Evolutionary conservation across 2,797 vertebrate genomes (phyloP).

Genomic region (Decapterus maruadsi): DNA sequence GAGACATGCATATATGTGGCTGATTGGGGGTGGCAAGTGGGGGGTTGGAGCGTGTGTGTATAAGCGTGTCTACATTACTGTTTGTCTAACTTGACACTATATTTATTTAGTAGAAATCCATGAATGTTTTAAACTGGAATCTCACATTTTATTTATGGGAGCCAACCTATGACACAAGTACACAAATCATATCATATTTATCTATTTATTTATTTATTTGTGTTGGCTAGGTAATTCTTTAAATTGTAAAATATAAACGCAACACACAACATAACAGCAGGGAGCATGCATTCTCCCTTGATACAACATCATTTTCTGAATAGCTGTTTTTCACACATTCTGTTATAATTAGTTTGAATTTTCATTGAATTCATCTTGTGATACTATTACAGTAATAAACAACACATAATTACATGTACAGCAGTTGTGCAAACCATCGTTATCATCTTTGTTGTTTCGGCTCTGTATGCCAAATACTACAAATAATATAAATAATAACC

Average conservation of each 20-base stretch:
- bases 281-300: too few species aligned
- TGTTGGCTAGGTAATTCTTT: background rate
- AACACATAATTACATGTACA: background rate
- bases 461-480: background rate
- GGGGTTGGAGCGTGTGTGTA: constrained; percentile 17
- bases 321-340: background rate
- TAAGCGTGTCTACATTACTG: background rate
- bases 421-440: too few species aligned
- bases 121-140: background rate
- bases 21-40: constrained; percentile 61
- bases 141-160: background rate
- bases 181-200: too few species aligned
- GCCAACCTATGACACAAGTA: background rate
- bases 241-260: background rate
- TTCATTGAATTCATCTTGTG: background rate
- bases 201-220: too few species aligned
- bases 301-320: too few species aligned
- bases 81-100: background rate
- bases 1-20: constrained; percentile 79
- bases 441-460: background rate
- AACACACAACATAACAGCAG: too few species aligned
- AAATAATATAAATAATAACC: too few species aligned
- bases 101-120: background rate
- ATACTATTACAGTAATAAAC: background rate
- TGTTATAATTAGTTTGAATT: background rate